phyloP scores from a whole-genome alignment of 2,113 vertebrate species.

The Rousettus leschenaultii region DNA sequence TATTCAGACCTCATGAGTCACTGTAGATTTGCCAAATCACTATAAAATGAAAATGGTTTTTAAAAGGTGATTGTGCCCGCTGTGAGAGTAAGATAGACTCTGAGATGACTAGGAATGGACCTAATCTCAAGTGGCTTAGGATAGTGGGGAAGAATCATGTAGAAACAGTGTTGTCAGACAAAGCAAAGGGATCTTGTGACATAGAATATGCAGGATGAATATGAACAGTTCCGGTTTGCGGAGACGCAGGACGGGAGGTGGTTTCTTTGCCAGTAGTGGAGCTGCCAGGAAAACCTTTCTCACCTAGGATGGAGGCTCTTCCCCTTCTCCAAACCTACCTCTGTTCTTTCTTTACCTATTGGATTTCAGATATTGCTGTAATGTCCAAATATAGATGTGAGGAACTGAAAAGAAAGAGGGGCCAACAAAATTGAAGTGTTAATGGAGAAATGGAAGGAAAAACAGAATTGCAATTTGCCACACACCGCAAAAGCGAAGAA shows the following conservation, averaged over 20 bases:
- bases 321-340: accelerated
- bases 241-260: accelerated
- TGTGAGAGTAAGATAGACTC: neutral
- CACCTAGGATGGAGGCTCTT: neutral
- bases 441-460: neutral
- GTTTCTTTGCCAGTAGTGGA: accelerated
- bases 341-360: neutral
- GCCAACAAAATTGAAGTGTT: neutral
- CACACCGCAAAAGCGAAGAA: neutral
- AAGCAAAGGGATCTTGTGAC: accelerated
- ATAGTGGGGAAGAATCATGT: neutral
- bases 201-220: neutral
- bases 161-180: neutral
- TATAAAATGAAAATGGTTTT: neutral
- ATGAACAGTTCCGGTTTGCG: accelerated
- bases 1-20: neutral
- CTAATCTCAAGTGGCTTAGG: neutral
- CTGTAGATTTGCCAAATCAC: neutral
- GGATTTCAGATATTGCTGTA: neutral
- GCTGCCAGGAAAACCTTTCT: neutral
- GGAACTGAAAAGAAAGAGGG: neutral
- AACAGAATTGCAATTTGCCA: neutral
- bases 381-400: neutral
- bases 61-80: neutral
- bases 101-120: neutral